Evolutionary conservation across 2,113 vertebrate genomes (phyloP).

Genomic region (Hyaena hyaena): DNA sequence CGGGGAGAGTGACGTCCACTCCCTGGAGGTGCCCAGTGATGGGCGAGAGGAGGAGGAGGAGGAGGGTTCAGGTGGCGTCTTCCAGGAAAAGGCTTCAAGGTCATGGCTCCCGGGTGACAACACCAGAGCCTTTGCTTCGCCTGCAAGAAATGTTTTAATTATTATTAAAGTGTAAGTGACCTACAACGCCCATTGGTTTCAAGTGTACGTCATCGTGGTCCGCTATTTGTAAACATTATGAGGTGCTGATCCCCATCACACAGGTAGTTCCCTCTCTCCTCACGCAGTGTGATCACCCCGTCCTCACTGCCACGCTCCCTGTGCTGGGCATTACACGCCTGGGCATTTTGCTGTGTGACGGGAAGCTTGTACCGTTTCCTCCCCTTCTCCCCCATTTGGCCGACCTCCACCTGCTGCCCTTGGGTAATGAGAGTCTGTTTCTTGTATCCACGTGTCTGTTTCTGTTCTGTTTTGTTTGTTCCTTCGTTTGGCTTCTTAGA

Average conservation of each 20-base stretch:
- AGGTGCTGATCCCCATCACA: background rate
- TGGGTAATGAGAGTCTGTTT: background rate
- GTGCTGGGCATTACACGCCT: background rate
- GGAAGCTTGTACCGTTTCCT: too few relatives aligned
- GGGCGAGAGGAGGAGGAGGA: background rate
- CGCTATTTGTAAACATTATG: background rate
- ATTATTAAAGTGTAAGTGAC: background rate
- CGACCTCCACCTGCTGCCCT: background rate
- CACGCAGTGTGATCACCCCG: background rate
- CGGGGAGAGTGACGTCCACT: accelerated
- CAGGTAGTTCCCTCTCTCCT: background rate
- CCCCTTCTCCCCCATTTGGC: background rate
- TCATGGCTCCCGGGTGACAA: background rate
- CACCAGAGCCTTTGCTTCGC: background rate
- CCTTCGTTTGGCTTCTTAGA: background rate
- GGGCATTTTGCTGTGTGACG: background rate
- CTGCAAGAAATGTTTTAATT: background rate
- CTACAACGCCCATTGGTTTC: background rate
- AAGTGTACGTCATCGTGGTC: too few relatives aligned
- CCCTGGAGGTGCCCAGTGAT: accelerated
- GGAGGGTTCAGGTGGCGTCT: accelerated
- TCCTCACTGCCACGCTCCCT: accelerated
- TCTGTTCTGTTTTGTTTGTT: background rate
- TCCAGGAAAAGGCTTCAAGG: accelerated
- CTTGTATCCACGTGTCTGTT: background rate